Conservation (phyloP, 2,888 invertebrate genomes). For the Acanthopleura granulata region DNA sequence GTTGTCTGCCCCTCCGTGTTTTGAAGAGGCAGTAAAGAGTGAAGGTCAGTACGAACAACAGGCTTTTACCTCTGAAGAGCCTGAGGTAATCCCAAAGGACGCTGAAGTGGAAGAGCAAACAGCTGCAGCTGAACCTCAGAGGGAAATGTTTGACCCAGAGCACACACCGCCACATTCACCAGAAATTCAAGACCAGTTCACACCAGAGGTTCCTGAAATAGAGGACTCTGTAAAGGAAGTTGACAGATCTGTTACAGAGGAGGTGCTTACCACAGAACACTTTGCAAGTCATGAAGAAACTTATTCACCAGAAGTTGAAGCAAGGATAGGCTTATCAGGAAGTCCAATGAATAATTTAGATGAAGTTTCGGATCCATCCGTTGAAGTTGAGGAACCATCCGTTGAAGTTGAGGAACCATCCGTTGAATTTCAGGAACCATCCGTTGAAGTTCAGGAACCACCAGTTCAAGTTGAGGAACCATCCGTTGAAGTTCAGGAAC, state of each 20-base stretch:
- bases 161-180: slow-evolving; percentile 22
- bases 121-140: slow-evolving; percentile 11
- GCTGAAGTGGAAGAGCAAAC: slow-evolving; percentile 12
- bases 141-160: background rate
- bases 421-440: slow-evolving; percentile 31
- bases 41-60: too few relatives aligned
- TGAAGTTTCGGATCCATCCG: background rate
- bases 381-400: background rate
- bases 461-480: slow-evolving; percentile 7
- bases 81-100: slow-evolving; percentile 4
- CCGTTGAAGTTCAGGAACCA: slow-evolving; percentile 27
- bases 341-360: too few relatives aligned
- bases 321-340: too few relatives aligned
- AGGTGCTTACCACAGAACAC: too few relatives aligned
- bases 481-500: background rate
- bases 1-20: too few relatives aligned
- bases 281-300: too few relatives aligned
- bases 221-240: too few relatives aligned
- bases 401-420: slow-evolving; percentile 9
- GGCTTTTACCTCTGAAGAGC: slow-evolving; percentile 16
- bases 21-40: too few relatives aligned
- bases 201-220: slow-evolving; percentile 26
- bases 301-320: too few relatives aligned
- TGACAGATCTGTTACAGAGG: too few relatives aligned
- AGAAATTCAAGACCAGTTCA: slow-evolving; percentile 11